These are phyloP conservation scores for Anoplopoma fimbria DNA, from an alignment of 2,113 vertebrate species.

Conservation along the genomic window DNA sequence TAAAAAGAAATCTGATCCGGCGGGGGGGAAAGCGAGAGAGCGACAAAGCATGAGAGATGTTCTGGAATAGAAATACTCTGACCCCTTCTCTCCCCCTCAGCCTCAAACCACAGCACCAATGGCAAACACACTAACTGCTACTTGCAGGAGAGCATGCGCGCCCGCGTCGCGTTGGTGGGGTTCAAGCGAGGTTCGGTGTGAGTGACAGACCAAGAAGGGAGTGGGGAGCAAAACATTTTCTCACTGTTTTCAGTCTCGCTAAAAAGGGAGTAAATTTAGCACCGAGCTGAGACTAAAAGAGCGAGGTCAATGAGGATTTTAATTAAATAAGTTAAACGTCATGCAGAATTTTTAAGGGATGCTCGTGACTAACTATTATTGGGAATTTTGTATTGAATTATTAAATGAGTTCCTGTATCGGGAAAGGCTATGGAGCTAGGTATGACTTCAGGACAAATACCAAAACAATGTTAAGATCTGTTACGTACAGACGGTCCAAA, in stretches of 20 bases:
- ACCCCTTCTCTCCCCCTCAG: conserved; percentile 44
- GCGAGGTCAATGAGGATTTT: background rate
- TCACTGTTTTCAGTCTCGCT: conserved; percentile 1
- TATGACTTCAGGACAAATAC: background rate
- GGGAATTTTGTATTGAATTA: background rate
- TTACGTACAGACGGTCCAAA: no score
- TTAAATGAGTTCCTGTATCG: background rate
- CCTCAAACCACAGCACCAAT: conserved; percentile 61
- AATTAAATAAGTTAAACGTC: no score
- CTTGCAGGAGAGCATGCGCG: conserved; percentile 23
- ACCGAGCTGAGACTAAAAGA: background rate
- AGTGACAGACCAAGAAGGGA: background rate
- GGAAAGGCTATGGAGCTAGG: background rate
- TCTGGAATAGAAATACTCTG: conserved; percentile 79
- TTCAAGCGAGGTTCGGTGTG: conserved; percentile 31
- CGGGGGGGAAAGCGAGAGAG: conserved; percentile 61
- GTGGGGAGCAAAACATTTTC: conserved; percentile 14
- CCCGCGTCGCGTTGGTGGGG: conserved; percentile 23
- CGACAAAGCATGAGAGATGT: conserved; percentile 72
- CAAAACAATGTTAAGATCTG: background rate
- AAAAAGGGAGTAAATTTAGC: conserved; percentile 36
- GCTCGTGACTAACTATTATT: no score
- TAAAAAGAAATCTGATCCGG: conserved; percentile 70
- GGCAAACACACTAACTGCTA: conserved; percentile 51
- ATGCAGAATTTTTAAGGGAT: no score